phyloP scores from a whole-genome alignment of 2,113 vertebrate species.

The Catharus bicknelli region DNA sequence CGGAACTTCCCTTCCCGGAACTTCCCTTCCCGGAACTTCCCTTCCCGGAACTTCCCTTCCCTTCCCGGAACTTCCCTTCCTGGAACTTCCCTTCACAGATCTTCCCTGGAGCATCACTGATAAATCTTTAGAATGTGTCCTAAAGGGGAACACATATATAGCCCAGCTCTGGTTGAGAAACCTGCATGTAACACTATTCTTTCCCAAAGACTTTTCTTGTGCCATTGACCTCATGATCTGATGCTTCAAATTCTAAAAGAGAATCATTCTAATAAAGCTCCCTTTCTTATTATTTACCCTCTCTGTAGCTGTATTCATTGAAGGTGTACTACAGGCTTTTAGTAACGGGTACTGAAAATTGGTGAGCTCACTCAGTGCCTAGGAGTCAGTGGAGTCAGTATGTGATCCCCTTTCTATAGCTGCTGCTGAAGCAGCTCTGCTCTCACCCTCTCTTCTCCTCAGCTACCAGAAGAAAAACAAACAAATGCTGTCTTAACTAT shows the following conservation, averaged over 20 bases:
- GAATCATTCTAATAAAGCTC: neutral
- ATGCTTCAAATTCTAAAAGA: neutral
- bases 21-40: too few relatives aligned
- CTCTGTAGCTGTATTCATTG: neutral
- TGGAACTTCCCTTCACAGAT: too few relatives aligned
- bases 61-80: too few relatives aligned
- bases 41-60: too few relatives aligned
- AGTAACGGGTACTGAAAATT: neutral
- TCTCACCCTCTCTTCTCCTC: neutral
- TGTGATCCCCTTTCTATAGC: neutral
- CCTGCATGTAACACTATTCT: neutral
- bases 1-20: too few relatives aligned
- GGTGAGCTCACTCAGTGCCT: neutral
- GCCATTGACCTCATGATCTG: neutral
- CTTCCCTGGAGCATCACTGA: neutral
- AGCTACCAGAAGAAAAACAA: neutral
- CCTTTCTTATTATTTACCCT: neutral
- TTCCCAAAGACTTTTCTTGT: neutral
- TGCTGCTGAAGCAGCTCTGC: neutral
- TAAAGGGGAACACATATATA: neutral
- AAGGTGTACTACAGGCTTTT: neutral
- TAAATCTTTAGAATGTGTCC: neutral
- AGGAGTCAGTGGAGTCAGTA: neutral
- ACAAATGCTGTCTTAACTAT: neutral
- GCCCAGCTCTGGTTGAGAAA: neutral